Base-by-base conservation (phyloP, 2,797 vertebrate genomes). In the Buphagus erythrorhynchus region DNA sequence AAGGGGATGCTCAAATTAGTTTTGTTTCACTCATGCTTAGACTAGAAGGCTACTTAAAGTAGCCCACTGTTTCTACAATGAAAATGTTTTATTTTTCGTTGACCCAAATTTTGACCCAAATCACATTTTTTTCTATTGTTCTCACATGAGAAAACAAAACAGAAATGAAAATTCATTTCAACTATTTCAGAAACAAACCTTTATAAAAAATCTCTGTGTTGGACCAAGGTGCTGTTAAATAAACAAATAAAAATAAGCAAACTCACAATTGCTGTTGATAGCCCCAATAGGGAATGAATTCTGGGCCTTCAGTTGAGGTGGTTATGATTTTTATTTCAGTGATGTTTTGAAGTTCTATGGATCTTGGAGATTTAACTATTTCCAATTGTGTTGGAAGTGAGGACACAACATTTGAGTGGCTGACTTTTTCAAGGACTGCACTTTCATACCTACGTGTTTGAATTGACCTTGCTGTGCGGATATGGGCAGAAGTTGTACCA, bases 21-120 rank as follows among this genome's bases (percentile, higher is more conserved):
- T 83, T 45, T 80, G 31, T 84, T 92, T 69, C 67, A 66, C 15
- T 90, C 6, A 7, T 62, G 22, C 17, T 85, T 58, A 86, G 19
- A 24, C 28, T 73, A 33, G 40, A 74, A 80, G 71, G 28, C 31
- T 63, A 66, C 51, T 66, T 76, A 62, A 65, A 75, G 33, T 57
- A 89, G 31, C 22, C 43, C 33, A 6, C 35, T 75, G 16, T 40
- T 81, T 73, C 63, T 76, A 35, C 52, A 35, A 16, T n/a, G 25
- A 90, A 79, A 87, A 45, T 16, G 8, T 63, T 89, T 86, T 83
- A 13, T 76, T 89, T 89, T 91, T 66, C 88, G 40, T 62, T 79
- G 74, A 88, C 87, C 54, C 62, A 88, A 72, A 91, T 95, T 92
- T 94, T 94, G 69, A 93, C 86, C 71, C 45, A 93, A 87, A 93